Percentiles rank a stretch among this genome's conserved stretches.
Evolutionary conservation across 2,888 invertebrate genomes (phyloP).

Genomic region (Lingula anatina): DNA sequence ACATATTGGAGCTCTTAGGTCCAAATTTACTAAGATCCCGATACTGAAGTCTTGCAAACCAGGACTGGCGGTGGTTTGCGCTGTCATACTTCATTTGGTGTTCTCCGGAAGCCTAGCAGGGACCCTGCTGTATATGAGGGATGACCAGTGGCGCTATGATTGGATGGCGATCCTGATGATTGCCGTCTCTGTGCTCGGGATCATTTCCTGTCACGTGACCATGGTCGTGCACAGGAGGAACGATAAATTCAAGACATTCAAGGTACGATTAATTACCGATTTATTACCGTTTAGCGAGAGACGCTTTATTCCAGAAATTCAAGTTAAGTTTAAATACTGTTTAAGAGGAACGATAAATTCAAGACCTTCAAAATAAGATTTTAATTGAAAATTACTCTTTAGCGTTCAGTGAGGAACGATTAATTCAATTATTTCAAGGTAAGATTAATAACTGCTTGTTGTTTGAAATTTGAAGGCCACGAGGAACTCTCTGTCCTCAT

Average conservation of each 20-base stretch:
- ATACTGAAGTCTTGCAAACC: constrained; percentile 72
- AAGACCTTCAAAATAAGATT: too few species aligned
- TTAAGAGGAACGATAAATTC: too few species aligned
- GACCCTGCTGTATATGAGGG: neutral
- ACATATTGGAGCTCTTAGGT: constrained; percentile 67
- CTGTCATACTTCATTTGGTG: constrained; percentile 59
- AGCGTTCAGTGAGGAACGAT: too few species aligned
- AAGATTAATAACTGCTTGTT: too few species aligned
- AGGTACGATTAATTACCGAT: too few species aligned
- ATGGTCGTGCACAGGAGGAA: constrained; percentile 52
- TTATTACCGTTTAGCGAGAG: too few species aligned
- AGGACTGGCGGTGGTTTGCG: constrained; percentile 68
- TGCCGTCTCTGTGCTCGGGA: constrained; percentile 31
- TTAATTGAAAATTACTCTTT: too few species aligned
- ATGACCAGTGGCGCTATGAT: constrained; percentile 49
- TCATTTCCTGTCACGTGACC: constrained; percentile 37
- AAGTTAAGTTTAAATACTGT: too few species aligned
- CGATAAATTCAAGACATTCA: constrained; percentile 46
- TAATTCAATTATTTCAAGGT: too few species aligned
- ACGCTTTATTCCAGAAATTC: too few species aligned
- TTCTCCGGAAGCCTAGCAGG: constrained; percentile 50
- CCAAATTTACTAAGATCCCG: constrained; percentile 67
- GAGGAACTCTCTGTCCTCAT: too few species aligned
- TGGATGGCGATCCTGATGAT: constrained; percentile 67
- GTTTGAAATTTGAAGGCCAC: too few species aligned